These are phyloP conservation scores for Lontra canadensis DNA, from an alignment of 2,113 vertebrate genomes.

Conservation along the genomic window DNA sequence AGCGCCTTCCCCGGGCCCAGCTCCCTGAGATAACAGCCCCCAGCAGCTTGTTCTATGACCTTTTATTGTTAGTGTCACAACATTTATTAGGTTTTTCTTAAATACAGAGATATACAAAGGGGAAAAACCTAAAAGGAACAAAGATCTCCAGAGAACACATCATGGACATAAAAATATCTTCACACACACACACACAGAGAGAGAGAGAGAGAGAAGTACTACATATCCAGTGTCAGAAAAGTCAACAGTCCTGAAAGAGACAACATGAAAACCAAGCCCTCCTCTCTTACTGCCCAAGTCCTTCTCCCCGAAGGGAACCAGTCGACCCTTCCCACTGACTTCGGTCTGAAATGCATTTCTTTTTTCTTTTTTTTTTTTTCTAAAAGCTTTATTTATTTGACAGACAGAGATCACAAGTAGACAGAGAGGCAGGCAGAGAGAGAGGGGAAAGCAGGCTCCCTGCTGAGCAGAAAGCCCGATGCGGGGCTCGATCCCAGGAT, in stretches of 20 bases:
- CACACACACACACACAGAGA: too few species aligned
- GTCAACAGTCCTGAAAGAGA: background rate
- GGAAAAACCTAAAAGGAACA: background rate
- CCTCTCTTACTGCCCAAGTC: background rate
- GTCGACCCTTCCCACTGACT: background rate
- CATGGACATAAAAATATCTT: background rate
- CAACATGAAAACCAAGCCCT: background rate
- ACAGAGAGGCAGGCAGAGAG: too few species aligned
- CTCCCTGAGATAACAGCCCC: background rate
- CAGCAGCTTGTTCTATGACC: background rate
- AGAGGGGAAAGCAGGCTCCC: too few species aligned
- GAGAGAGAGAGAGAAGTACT: too few species aligned
- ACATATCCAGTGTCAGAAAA: background rate
- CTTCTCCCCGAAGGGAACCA: background rate
- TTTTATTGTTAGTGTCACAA: background rate
- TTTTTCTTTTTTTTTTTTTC: too few species aligned
- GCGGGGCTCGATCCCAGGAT: too few species aligned
- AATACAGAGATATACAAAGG: background rate
- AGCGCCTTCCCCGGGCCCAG: too few species aligned
- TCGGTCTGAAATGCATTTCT: background rate
- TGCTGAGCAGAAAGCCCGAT: too few species aligned
- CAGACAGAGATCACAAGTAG: too few species aligned
- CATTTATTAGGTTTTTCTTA: background rate
- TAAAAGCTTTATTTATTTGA: too few species aligned
- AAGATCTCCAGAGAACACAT: conserved; percentile 6